Evolutionary conservation across 2,888 invertebrate species (phyloP).

Genomic region (Heliconius charithonia): DNA sequence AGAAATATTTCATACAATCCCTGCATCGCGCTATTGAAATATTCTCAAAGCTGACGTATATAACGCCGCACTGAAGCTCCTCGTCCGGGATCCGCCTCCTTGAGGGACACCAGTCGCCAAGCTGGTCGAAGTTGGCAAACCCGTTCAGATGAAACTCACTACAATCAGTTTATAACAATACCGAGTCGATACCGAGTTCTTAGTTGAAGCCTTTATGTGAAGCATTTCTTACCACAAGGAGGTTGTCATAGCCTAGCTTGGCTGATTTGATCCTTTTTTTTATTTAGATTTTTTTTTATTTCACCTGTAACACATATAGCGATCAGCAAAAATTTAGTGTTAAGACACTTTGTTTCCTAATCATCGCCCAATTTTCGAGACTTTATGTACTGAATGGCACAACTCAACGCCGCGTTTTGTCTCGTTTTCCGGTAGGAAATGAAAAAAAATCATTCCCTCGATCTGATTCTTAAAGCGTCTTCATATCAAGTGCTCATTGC

Average conservation of each 20-base stretch:
- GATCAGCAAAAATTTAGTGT: not conserved
- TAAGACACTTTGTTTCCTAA: not conserved
- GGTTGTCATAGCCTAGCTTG: not conserved
- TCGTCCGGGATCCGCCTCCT: not conserved
- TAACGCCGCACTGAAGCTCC: not conserved
- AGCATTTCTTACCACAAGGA: not conserved
- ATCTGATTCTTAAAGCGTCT: too few relatives aligned
- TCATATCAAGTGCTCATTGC: too few relatives aligned
- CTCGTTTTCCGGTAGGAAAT: not conserved
- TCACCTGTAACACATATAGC: not conserved
- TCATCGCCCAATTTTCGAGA: not conserved
- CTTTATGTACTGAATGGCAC: not conserved
- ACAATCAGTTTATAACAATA: not conserved
- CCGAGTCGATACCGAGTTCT: not conserved
- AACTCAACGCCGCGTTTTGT: not conserved
- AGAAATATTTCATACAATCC: not conserved
- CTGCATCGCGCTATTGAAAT: conserved; percentile 1
- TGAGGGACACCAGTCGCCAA: not conserved
- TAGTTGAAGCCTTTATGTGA: too few relatives aligned
- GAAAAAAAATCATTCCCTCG: not conserved
- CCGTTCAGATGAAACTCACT: not conserved
- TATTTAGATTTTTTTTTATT: not conserved
- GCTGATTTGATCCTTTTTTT: not conserved
- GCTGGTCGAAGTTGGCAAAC: not conserved
- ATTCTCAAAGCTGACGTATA: not conserved